Base-by-base conservation (phyloP, 2,113 vertebrate species). In the Macrotus californicus region DNA sequence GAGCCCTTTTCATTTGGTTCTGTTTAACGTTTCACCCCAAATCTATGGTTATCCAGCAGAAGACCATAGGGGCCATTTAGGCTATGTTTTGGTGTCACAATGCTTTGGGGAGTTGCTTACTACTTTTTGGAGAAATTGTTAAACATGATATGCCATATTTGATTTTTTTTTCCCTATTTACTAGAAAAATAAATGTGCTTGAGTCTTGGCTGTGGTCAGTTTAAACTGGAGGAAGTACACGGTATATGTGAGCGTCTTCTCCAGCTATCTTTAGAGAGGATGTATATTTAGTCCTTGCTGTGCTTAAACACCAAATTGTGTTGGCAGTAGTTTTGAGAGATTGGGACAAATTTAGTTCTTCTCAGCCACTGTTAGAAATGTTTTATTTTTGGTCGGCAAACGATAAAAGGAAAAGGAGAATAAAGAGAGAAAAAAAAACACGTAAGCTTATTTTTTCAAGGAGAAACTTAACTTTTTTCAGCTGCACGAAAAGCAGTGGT, bases 71-170 rank as follows among this genome's bases (percentile, higher is more conserved):
- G 97, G 87, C 95, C 87, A 80, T 96, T 94, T 84, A 92, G 95
- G 80, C 90, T 96, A 85, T 93, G 56, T 94, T 94, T 94, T 83
- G 54, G 61, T 93, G 91, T 98, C 96, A 92, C 85, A 90, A 95
- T 98, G 96, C 86, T 96, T 97, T 97, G 36, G 95, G 96, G 91
- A 97, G 75, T 97, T 79, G 87, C 97, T 98, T 96, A 85, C 22
- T 97, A 93, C 92, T 94, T 95, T 97, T 97, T 97, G 97, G 95
- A 97, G 96, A 97, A 97, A 96, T 94, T 93, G 95, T 97, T 97
- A 91, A 96, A 97, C 97, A 41, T 93, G 96, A 97, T 97, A 96
- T 98, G 86, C 93, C 95, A 86, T 94, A 95, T 93, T 93, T 94
- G 94, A 81, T 97, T 95, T 95, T 97, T 97, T 3, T 93, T 92